Base-by-base conservation (phyloP, 2,113 vertebrate species). In the Gymnorhina tibicen region DNA sequence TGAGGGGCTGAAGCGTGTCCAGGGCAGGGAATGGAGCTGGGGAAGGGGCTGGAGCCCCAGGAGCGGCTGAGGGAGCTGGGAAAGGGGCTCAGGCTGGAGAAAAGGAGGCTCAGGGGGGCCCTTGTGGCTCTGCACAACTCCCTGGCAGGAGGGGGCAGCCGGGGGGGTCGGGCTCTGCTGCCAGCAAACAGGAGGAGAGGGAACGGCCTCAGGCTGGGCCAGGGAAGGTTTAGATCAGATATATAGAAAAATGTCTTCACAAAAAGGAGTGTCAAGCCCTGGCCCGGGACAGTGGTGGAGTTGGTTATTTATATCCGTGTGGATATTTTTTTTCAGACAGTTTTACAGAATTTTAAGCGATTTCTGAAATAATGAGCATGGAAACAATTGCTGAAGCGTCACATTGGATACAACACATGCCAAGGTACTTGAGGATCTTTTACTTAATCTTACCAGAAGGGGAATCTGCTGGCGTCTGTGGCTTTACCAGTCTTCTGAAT, bases 191-290 rank as follows among this genome's bases (percentile, higher is more conserved):
- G 62, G 44, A 49, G 7, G 3, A 50, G 35, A 35, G 50, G 35
- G 3, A 50, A 50, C 0, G 2, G 26, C 37, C 44, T 32, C 26
- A 27, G 3, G 14, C 6, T 68, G 32, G 3, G 33, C 4, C 9
- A 8, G 44, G 9, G 5, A 1, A 33, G 3, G 22, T 18, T 77
- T 22, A 59, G 44, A 27, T 20, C 0, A 2, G 27, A 33, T 52
- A 33, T 22, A 46, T 3, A 13, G 19, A 46, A 55, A 68, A 78
- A 9, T 16, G 7, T 62, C 10, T 39, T 62, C 41, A 46, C 4
- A 13, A 16, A n/a, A 70, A n/a, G 10, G 3, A 3, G 6, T 87
- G 3, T 55, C 30, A 7, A 41, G 8, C 8, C 28, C 23, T 55
- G 16, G 39, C 15, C 9, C 1, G 2, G 63, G 22, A 6, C 3